Conservation (phyloP, 2,888 invertebrate species). For the Agapetus fuscipes region DNA sequence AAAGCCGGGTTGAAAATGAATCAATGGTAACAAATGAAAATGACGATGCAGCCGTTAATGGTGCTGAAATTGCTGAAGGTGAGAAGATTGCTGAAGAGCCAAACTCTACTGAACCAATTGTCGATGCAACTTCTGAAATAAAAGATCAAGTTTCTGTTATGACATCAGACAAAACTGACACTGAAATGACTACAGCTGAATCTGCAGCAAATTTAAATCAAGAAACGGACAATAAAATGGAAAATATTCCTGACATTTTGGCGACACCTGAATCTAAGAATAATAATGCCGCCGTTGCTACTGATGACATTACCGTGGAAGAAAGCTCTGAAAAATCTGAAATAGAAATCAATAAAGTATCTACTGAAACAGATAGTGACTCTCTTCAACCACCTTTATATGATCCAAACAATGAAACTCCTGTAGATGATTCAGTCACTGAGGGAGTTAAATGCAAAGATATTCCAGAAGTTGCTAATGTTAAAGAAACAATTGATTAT, state of each 20-base stretch:
- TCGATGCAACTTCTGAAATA: not conserved
- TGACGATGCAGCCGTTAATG: conserved; percentile 5
- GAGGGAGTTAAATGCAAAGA: too few relatives aligned
- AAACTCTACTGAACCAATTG: not conserved
- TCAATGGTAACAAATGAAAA: conserved; percentile 2
- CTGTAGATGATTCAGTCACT: too few relatives aligned
- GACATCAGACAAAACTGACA: not conserved
- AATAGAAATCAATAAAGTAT: too few relatives aligned
- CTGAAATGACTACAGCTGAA: not conserved
- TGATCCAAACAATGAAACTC: too few relatives aligned
- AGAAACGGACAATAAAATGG: not conserved
- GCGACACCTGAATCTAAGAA: not conserved
- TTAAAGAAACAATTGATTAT: too few relatives aligned
- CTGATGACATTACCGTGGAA: not conserved
- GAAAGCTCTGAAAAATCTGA: too few relatives aligned
- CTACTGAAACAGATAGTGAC: too few relatives aligned
- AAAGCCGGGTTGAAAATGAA: not conserved
- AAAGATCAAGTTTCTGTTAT: not conserved
- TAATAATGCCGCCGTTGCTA: not conserved
- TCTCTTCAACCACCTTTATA: too few relatives aligned
- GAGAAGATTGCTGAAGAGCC: conserved; percentile 13
- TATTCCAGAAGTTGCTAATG: too few relatives aligned
- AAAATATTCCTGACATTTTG: not conserved
- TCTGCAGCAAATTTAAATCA: not conserved
- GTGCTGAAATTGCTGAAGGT: conserved; percentile 23